Evolutionary conservation across 1,140 invertebrate genomes (phyloP).

Genomic region (Halesus radiatus): DNA sequence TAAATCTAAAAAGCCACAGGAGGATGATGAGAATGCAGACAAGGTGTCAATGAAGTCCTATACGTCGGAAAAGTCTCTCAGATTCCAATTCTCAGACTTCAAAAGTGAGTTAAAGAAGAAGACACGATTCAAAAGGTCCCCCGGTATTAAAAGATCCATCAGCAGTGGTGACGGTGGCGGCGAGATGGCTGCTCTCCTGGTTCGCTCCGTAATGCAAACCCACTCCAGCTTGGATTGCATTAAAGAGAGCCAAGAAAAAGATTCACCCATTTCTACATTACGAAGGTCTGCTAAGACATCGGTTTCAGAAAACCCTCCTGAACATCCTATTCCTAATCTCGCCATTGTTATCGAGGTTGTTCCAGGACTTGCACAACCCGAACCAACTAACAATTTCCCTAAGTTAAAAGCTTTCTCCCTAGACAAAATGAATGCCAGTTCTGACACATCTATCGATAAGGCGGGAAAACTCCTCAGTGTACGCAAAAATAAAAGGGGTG

Average conservation of each 20-base stretch:
- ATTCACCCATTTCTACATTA: slow-evolving; percentile 64
- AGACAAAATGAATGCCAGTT: slow-evolving; percentile 49
- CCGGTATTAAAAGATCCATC: slow-evolving; percentile 70
- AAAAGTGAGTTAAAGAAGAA: slow-evolving; percentile 67
- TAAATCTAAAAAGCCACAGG: slow-evolving; percentile 29
- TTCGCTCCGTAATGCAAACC: slow-evolving; percentile 73
- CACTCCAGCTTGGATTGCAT: slow-evolving; percentile 75
- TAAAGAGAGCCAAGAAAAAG: slow-evolving; percentile 70
- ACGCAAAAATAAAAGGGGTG: slow-evolving; percentile 50
- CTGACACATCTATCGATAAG: slow-evolving; percentile 43
- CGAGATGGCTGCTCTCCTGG: slow-evolving; percentile 75
- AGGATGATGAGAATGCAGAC: slow-evolving; percentile 63
- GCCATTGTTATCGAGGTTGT: slow-evolving; percentile 43
- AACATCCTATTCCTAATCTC: slow-evolving; percentile 32
- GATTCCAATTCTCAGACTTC: slow-evolving; percentile 60
- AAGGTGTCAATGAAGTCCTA: slow-evolving; percentile 65
- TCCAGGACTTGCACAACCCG: neutral
- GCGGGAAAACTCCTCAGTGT: slow-evolving; percentile 28
- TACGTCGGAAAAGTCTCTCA: slow-evolving; percentile 64
- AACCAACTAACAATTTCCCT: slow-evolving; percentile 13
- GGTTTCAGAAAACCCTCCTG: slow-evolving; percentile 55
- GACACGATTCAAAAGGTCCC: slow-evolving; percentile 64
- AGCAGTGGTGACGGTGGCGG: slow-evolving; percentile 72
- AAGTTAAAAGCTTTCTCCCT: slow-evolving; percentile 48
- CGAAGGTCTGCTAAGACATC: slow-evolving; percentile 66